Percentiles rank a stretch among this genome's conserved stretches.
Conservation (phyloP, 2,888 invertebrate species). For the Anthophora plumipes region DNA sequence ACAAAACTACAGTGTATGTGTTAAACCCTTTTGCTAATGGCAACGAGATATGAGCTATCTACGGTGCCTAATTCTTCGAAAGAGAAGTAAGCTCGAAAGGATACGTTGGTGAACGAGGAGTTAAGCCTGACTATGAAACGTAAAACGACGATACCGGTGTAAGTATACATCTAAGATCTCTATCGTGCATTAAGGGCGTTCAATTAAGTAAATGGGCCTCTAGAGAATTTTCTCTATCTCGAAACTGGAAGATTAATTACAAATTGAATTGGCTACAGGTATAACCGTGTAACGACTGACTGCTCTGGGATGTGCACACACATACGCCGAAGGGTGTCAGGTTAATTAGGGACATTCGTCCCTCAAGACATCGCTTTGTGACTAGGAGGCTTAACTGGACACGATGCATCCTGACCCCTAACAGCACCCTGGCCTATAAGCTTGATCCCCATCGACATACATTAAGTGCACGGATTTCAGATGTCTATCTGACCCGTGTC, state of each 20-base stretch:
- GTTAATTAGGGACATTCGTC: constrained; percentile 81
- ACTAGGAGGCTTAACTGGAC: constrained; percentile 79
- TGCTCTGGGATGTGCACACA: constrained; percentile 27
- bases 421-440: constrained; percentile 74
- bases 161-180: constrained; percentile 16
- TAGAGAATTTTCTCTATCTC: constrained; percentile 49
- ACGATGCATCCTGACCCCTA: constrained; percentile 76
- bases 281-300: constrained; percentile 34
- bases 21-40: no score
- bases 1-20: no score
- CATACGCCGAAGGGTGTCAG: constrained; percentile 57
- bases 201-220: constrained; percentile 55
- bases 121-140: constrained; percentile 6
- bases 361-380: constrained; percentile 81
- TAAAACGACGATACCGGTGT: not conserved
- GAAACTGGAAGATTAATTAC: constrained; percentile 53
- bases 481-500: constrained; percentile 71
- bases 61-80: no score
- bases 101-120: not conserved
- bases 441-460: constrained; percentile 80
- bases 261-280: constrained; percentile 58
- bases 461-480: constrained; percentile 81
- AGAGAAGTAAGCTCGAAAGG: not conserved
- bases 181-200: constrained; percentile 40
- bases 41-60: not conserved